phyloP scores from a whole-genome alignment of 2,113 vertebrate genomes.

The Lipophrys pholis region DNA sequence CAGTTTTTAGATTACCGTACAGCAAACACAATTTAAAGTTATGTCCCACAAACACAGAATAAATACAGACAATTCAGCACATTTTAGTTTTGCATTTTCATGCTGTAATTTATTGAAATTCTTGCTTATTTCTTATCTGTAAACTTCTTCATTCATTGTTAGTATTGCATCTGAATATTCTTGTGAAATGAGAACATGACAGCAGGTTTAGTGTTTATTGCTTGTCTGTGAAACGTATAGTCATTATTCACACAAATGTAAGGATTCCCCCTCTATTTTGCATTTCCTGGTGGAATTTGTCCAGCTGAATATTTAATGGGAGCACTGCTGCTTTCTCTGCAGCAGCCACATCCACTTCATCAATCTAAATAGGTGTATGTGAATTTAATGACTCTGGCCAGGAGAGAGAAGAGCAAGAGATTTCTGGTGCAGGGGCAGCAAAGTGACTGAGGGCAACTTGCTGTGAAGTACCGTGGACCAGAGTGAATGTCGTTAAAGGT shows the following conservation, averaged over 20 bases:
- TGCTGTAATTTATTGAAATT: neutral
- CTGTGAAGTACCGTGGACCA: constrained; percentile 18
- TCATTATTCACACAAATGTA: neutral
- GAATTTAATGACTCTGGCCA: constrained; percentile 37
- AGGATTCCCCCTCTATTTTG: constrained; percentile 17
- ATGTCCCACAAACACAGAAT: neutral
- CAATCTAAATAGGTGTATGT: constrained; percentile 16
- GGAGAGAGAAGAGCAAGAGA: constrained; percentile 9
- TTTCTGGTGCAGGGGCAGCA: constrained; percentile 19
- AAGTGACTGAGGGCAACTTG: constrained; percentile 31
- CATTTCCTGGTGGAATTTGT: constrained; percentile 16
- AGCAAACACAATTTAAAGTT: neutral
- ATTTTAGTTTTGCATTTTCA: neutral
- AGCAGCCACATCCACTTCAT: constrained; percentile 38
- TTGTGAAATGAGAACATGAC: neutral
- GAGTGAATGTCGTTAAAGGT: constrained; percentile 7
- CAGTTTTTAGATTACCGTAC: neutral
- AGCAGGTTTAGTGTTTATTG: neutral
- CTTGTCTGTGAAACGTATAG: neutral
- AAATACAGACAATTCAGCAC: neutral
- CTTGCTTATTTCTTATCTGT: neutral
- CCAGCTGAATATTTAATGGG: constrained; percentile 24
- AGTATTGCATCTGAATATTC: neutral
- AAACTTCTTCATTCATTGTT: neutral
- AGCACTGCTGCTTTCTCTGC: constrained; percentile 9